A percentile compares a stretch with the other conserved stretches of the same genome.
phyloP scores from a whole-genome alignment of 2,797 vertebrate genomes.

The Neomorphus geoffroyi region DNA sequence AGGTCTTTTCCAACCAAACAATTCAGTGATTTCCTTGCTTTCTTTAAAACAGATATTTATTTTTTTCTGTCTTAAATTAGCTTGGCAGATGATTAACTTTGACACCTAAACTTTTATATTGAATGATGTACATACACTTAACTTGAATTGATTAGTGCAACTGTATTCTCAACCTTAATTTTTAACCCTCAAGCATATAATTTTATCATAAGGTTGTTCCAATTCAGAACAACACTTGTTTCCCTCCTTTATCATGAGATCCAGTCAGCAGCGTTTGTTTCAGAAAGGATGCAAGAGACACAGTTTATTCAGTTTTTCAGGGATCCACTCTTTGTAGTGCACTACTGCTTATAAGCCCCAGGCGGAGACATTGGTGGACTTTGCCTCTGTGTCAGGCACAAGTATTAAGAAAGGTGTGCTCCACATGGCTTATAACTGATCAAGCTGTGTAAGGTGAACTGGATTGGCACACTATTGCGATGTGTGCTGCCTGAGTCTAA shows the following conservation, averaged over 20 bases:
- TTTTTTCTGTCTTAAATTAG: neutral
- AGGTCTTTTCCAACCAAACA: too few relatives aligned
- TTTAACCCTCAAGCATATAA: neutral
- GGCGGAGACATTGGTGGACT: neutral
- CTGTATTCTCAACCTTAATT: neutral
- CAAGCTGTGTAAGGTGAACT: neutral
- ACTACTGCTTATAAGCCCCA: neutral
- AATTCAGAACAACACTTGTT: neutral
- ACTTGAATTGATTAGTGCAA: neutral
- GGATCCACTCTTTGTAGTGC: neutral
- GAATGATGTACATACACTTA: accelerated
- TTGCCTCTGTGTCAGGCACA: neutral
- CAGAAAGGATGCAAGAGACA: neutral
- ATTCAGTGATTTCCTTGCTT: neutral
- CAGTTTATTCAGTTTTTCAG: neutral
- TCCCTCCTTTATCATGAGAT: neutral
- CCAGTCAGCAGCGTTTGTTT: neutral
- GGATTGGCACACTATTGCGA: neutral
- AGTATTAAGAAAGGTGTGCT: neutral
- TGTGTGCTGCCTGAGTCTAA: neutral
- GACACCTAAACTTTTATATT: neutral
- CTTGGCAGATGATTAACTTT: neutral
- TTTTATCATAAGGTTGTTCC: neutral
- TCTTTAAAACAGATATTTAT: neutral
- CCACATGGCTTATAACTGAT: neutral